phyloP scores from a whole-genome alignment of 2,888 invertebrate species.

The Tillus elongatus region DNA sequence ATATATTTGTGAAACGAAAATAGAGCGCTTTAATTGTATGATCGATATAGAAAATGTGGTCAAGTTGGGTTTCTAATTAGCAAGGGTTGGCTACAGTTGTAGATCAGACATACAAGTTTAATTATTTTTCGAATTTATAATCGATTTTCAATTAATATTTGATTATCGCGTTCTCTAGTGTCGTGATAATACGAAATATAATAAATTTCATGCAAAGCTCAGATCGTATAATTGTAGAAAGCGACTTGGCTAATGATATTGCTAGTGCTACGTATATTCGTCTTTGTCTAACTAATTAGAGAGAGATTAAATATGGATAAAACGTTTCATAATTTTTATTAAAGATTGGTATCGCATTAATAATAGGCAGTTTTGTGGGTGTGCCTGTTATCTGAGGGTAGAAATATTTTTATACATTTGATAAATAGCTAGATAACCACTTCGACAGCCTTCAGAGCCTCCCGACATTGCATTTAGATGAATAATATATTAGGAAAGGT shows the following conservation, averaged over 20 bases:
- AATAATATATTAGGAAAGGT: too few species aligned
- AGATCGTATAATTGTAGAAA: too few species aligned
- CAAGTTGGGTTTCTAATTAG: too few species aligned
- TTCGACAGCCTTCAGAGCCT: too few species aligned
- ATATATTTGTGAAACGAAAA: too few species aligned
- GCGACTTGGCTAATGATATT: conserved; percentile 3
- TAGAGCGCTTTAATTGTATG: too few species aligned
- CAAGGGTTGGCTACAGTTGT: too few species aligned
- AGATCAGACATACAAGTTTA: too few species aligned
- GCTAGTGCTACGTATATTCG: neutral
- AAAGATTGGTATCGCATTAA: conserved; percentile 41
- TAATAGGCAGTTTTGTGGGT: conserved; percentile 29
- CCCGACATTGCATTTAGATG: too few species aligned
- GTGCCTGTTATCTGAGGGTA: conserved; percentile 20
- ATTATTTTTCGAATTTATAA: neutral
- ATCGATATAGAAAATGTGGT: too few species aligned
- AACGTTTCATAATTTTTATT: conserved; percentile 37
- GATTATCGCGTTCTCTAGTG: too few species aligned
- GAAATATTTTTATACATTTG: conserved; percentile 29
- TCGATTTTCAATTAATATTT: too few species aligned
- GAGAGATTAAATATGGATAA: conserved; percentile 34
- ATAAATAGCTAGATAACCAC: conserved; percentile 32
- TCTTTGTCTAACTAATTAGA: neutral
- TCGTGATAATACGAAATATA: conserved; percentile 1
- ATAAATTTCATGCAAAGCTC: conserved; percentile 1